These are phyloP conservation scores for Cyprinus carpio DNA, from an alignment of 2,113 vertebrate species.

Conservation along the genomic window DNA sequence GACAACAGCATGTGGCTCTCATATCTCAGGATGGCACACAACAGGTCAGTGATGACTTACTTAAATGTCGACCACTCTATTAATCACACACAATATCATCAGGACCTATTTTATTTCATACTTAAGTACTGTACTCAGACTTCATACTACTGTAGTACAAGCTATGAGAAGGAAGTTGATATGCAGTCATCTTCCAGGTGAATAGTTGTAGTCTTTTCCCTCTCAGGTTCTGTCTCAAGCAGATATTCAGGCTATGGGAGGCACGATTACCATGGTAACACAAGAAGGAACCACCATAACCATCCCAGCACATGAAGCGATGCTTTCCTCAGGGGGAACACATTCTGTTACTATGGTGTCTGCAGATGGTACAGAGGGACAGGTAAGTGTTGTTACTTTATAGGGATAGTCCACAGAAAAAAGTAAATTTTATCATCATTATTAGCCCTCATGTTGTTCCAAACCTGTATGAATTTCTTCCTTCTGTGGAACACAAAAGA, in stretches of 20 bases:
- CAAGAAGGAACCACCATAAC: constrained; percentile 98
- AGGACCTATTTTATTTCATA: neutral
- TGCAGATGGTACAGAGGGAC: constrained; percentile 88
- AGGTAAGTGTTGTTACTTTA: constrained; percentile 75
- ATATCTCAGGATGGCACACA: constrained; percentile 97
- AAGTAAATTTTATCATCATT: too few species aligned
- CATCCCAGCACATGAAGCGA: constrained; percentile 89
- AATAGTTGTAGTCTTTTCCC: neutral
- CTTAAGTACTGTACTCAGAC: neutral
- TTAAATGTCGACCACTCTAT: neutral
- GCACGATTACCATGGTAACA: constrained; percentile 97
- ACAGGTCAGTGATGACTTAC: constrained; percentile 77
- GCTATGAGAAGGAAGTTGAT: neutral
- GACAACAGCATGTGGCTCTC: constrained; percentile 86
- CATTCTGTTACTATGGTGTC: constrained; percentile 96
- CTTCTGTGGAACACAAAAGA: too few species aligned
- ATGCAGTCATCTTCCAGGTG: neutral
- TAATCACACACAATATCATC: neutral
- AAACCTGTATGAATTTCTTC: too few species aligned
- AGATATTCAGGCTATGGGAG: constrained; percentile 92
- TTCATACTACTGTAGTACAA: neutral
- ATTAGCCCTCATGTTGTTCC: too few species aligned
- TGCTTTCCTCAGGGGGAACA: constrained; percentile 84
- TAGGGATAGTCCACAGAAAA: too few species aligned
- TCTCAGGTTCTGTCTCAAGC: constrained; percentile 92